Conservation (phyloP, 2,888 invertebrate species). For the Leptura quadrifasciata region DNA sequence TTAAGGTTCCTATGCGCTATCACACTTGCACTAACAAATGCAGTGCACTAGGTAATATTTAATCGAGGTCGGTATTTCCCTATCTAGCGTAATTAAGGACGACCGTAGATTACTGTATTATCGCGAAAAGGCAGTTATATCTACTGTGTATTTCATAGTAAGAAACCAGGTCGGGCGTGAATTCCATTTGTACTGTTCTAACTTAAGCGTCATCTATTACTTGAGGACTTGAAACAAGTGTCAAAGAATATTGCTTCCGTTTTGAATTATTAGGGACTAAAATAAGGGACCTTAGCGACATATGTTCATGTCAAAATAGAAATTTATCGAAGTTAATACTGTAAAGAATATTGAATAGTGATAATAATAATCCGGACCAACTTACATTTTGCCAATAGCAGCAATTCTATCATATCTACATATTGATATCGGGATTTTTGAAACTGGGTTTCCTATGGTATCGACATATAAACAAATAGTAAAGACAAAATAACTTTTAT, state of each 20-base stretch:
- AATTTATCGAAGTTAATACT: neutral
- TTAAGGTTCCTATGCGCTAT: slow-evolving; percentile 43
- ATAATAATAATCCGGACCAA: too few relatives aligned
- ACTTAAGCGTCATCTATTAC: neutral
- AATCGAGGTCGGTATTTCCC: slow-evolving; percentile 56
- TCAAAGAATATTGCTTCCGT: slow-evolving; percentile 11
- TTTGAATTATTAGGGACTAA: neutral
- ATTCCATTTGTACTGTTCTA: neutral
- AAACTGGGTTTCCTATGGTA: too few relatives aligned
- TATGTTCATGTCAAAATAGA: neutral
- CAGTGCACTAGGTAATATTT: slow-evolving; percentile 60
- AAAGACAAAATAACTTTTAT: too few relatives aligned
- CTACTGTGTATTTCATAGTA: slow-evolving; percentile 44
- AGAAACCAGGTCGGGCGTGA: slow-evolving; percentile 12
- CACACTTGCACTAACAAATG: slow-evolving; percentile 55
- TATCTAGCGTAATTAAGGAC: slow-evolving; percentile 63
- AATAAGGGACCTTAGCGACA: neutral
- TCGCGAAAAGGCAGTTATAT: slow-evolving; percentile 60
- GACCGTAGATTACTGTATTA: slow-evolving; percentile 63
- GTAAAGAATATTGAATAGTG: neutral
- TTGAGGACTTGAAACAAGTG: slow-evolving; percentile 8
- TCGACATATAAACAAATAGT: too few relatives aligned
- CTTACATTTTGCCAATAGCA: too few relatives aligned
- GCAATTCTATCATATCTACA: too few relatives aligned
- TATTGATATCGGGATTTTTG: too few relatives aligned